Conservation (phyloP, 1,140 invertebrate species). For the Microplitis mediator region DNA sequence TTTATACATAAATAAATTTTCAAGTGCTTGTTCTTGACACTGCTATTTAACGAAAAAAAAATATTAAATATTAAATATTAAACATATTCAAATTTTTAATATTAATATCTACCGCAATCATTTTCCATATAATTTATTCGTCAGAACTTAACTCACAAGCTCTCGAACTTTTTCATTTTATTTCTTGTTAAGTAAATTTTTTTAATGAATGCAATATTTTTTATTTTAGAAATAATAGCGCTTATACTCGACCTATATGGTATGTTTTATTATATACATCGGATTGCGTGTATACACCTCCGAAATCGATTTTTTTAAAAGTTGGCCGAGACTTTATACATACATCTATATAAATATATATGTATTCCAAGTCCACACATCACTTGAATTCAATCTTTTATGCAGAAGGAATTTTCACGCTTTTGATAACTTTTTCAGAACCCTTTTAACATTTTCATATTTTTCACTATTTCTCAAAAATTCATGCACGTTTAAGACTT, state of each 20-base stretch:
- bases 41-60: not conserved
- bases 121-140: no score
- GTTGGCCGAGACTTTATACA: constrained; percentile 1
- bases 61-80: not conserved
- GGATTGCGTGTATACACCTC: constrained; percentile 11
- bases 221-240: not conserved
- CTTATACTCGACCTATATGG: constrained; percentile 1
- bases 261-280: not conserved
- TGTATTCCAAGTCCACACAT: not conserved
- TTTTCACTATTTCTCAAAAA: not conserved
- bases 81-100: not conserved
- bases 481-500: not conserved
- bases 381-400: not conserved
- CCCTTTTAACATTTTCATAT: not conserved
- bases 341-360: no score
- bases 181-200: not conserved
- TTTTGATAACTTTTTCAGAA: not conserved
- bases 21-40: not conserved
- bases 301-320: constrained; percentile 27
- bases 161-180: not conserved
- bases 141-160: not conserved
- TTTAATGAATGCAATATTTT: not conserved
- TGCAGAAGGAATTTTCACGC: constrained; percentile 1
- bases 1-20: constrained; percentile 26
- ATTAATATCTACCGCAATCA: no score